A percentile compares a stretch with the other conserved stretches of the same genome.
Evolutionary conservation across 2,888 invertebrate species (phyloP).

Genomic region (Lasioglossum zephyrum): DNA sequence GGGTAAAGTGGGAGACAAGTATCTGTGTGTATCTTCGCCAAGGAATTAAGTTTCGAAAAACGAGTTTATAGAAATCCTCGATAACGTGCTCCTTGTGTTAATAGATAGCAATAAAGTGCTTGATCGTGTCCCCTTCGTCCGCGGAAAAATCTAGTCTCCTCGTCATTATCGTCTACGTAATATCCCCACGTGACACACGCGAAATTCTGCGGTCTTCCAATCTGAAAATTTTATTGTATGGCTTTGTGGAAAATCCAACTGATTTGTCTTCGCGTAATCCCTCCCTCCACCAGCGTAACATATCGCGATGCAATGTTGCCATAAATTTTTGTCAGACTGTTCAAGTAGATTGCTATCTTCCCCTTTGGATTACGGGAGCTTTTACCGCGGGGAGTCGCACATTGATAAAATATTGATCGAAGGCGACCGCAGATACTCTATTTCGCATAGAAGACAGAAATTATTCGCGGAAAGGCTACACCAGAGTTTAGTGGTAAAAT

Average conservation of each 20-base stretch:
- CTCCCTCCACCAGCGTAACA: not conserved
- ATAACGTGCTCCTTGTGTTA: not conserved
- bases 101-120: not conserved
- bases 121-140: not conserved
- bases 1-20: too few relatives aligned
- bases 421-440: not conserved
- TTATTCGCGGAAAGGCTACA: too few relatives aligned
- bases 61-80: not conserved
- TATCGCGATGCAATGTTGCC: slow-evolving; percentile 5
- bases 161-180: not conserved
- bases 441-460: too few relatives aligned
- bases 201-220: not conserved
- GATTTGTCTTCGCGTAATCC: slow-evolving; percentile 10
- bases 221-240: slow-evolving; percentile 12
- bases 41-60: not conserved
- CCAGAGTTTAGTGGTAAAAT: too few relatives aligned
- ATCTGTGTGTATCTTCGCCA: too few relatives aligned
- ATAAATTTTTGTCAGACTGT: slow-evolving; percentile 27
- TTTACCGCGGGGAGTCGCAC: not conserved
- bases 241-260: slow-evolving; percentile 24
- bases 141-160: not conserved
- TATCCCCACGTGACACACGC: not conserved
- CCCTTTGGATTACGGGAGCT: slow-evolving; percentile 15
- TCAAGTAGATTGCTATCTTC: slow-evolving; percentile 25
- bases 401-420: slow-evolving; percentile 9